Conservation (phyloP, 2,888 invertebrate genomes). For the Scaptomyza cyrtandrae region DNA sequence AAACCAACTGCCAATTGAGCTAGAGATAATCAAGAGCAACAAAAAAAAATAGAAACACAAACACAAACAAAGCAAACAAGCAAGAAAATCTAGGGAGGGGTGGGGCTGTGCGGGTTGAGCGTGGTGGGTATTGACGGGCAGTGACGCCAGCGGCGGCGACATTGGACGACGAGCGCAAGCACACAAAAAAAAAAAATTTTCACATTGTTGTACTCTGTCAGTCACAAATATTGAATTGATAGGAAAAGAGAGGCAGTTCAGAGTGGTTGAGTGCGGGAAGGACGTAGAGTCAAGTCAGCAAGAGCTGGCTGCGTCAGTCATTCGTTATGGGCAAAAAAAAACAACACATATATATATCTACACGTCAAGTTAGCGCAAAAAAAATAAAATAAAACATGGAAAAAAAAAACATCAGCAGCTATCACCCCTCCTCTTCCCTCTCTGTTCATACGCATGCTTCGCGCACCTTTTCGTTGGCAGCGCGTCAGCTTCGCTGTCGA, state of each 20-base stretch:
- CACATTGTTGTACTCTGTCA: constrained; percentile 71
- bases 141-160: constrained; percentile 59
- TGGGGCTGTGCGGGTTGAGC: background rate
- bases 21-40: constrained; percentile 75
- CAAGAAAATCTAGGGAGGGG: constrained; percentile 16
- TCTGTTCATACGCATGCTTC: constrained; percentile 39
- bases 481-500: constrained; percentile 32
- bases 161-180: constrained; percentile 22
- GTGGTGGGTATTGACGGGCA: constrained; percentile 32
- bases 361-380: constrained; percentile 59
- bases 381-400: constrained; percentile 13
- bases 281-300: constrained; percentile 23
- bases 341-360: constrained; percentile 24
- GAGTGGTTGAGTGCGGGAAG: background rate
- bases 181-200: constrained; percentile 73
- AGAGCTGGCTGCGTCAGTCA: too few relatives aligned
- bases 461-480: constrained; percentile 68
- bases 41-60: constrained; percentile 44
- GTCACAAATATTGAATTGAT: constrained; percentile 72
- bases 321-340: constrained; percentile 52
- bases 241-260: too few relatives aligned
- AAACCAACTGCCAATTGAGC: constrained; percentile 71
- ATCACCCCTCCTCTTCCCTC: background rate
- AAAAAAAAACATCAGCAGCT: constrained; percentile 27
- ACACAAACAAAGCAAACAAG: constrained; percentile 26